These are phyloP conservation scores for Drosophila anceps DNA, from an alignment of 2,888 invertebrate genomes.

Conservation along the genomic window DNA sequence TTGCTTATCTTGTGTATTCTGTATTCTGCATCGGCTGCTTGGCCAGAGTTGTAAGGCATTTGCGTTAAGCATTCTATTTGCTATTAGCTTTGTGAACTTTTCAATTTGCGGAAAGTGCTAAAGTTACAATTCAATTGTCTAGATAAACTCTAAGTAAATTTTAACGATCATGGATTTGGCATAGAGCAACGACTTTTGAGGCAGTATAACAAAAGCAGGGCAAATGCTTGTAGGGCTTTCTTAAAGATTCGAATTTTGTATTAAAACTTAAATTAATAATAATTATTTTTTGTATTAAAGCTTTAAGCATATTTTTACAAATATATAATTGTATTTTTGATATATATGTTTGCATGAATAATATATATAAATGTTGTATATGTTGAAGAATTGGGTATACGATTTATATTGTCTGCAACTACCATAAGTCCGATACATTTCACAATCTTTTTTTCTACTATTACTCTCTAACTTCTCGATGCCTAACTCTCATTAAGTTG, in stretches of 20 bases:
- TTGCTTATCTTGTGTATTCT: slow-evolving; percentile 22
- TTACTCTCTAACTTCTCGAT: too few relatives aligned
- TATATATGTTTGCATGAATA: too few relatives aligned
- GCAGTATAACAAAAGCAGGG: background rate
- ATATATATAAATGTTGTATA: too few relatives aligned
- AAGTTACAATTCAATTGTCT: slow-evolving; percentile 52
- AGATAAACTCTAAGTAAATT: slow-evolving; percentile 9
- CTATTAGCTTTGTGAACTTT: slow-evolving; percentile 62
- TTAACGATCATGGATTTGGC: background rate
- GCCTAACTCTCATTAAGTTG: too few relatives aligned
- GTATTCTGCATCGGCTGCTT: slow-evolving; percentile 22
- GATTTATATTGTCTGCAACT: too few relatives aligned
- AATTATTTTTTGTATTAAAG: background rate
- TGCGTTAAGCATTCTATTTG: slow-evolving; percentile 69
- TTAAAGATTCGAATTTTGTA: background rate
- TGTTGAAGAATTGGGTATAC: too few relatives aligned
- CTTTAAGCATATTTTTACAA: too few relatives aligned
- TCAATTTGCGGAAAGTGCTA: slow-evolving; percentile 62
- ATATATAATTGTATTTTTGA: too few relatives aligned
- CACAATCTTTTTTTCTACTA: too few relatives aligned
- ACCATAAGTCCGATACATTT: too few relatives aligned
- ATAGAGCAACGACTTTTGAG: background rate
- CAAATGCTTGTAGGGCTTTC: background rate
- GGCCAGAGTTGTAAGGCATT: slow-evolving; percentile 25
- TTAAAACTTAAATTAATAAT: background rate